phyloP scores from a whole-genome alignment of 2,797 vertebrate genomes.

The Danionella dracula region DNA sequence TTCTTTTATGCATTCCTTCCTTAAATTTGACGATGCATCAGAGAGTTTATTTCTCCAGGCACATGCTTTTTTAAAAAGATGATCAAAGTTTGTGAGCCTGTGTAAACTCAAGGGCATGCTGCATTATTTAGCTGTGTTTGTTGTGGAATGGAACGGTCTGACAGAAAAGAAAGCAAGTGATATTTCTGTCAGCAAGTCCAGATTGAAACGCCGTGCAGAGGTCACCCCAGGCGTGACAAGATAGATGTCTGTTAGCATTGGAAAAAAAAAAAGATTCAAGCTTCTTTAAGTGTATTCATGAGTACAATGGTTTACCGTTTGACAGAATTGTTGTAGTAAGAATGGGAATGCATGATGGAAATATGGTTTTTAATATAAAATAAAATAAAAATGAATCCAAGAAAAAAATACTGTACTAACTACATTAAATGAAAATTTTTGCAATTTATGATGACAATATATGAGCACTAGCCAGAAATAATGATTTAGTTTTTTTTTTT shows the following conservation, averaged over 20 bases:
- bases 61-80: conserved; percentile 23
- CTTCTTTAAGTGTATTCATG: neutral
- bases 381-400: no score
- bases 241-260: conserved; percentile 29
- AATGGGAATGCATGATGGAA: no score
- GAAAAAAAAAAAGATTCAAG: neutral
- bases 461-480: no score
- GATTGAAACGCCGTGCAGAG: conserved; percentile 23
- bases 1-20: neutral
- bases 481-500: no score
- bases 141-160: conserved; percentile 22
- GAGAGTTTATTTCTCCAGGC: neutral
- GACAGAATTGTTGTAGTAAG: no score
- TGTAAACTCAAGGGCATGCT: conserved; percentile 33
- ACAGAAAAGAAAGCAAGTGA: conserved; percentile 25
- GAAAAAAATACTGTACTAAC: no score
- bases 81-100: conserved; percentile 14
- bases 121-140: conserved; percentile 37
- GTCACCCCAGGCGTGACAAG: conserved; percentile 20
- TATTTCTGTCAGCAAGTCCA: conserved; percentile 9
- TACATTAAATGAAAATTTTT: no score
- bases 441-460: no score
- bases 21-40: conserved; percentile 2
- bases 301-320: neutral
- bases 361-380: no score